These are phyloP conservation scores for Saccostrea echinata DNA, from an alignment of 1,140 invertebrate species.

Conservation along the genomic window DNA sequence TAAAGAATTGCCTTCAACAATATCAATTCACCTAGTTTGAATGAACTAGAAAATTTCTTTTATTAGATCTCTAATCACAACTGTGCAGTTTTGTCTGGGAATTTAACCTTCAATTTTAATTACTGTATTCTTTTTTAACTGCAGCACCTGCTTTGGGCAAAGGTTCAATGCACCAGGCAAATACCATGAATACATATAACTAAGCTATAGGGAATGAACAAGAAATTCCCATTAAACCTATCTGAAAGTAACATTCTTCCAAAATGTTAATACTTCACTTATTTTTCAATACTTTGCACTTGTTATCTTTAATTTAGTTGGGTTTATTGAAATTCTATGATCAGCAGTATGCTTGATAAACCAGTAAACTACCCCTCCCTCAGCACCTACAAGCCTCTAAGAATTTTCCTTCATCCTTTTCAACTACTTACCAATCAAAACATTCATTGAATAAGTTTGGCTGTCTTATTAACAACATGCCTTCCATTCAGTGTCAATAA, in stretches of 20 bases:
- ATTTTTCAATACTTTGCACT: constrained; percentile 4
- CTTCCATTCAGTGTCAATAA: constrained; percentile 22
- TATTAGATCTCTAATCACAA: background rate
- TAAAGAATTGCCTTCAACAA: background rate
- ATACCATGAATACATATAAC: background rate
- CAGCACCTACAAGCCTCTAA: background rate
- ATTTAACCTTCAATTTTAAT: constrained; percentile 6
- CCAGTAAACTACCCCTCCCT: background rate
- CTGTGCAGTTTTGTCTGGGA: background rate
- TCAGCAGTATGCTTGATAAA: constrained; percentile 8
- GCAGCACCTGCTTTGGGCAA: background rate
- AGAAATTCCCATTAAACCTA: constrained; percentile 5
- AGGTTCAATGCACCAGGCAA: background rate
- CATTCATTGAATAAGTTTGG: constrained; percentile 12
- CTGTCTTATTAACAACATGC: constrained; percentile 30
- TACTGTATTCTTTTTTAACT: background rate
- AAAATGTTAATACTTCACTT: background rate
- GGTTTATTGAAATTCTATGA: constrained; percentile 19
- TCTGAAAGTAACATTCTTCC: background rate
- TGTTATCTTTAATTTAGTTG: background rate
- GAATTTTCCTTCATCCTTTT: background rate
- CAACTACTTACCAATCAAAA: constrained; percentile 20
- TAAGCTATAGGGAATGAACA: background rate
- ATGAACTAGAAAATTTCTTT: background rate
- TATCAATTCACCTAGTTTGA: background rate